Conservation (phyloP, 2,888 invertebrate species). For the Ptychoptera albimana region DNA sequence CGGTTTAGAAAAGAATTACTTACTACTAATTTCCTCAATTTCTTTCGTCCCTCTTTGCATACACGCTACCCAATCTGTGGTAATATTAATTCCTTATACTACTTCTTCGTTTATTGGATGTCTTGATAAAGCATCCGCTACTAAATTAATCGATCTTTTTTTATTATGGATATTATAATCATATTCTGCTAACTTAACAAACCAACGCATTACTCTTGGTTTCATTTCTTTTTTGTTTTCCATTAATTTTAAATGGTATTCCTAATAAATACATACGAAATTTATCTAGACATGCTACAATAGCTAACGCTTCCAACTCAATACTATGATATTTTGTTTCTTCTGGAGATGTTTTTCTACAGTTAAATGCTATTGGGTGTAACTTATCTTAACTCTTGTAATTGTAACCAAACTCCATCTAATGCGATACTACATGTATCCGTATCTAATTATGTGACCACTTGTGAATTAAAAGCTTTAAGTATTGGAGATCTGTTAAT, state of each 20-base stretch:
- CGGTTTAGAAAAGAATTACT: no score
- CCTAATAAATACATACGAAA: no score
- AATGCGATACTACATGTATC: slow-evolving; percentile 3
- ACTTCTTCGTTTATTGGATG: no score
- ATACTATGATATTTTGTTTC: slow-evolving; percentile 4
- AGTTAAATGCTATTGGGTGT: slow-evolving; percentile 4
- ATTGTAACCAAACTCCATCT: slow-evolving; percentile 2
- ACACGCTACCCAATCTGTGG: no score
- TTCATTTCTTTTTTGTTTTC: slow-evolving; percentile 14
- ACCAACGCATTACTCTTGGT: no score
- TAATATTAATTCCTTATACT: no score
- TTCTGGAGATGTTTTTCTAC: slow-evolving; percentile 4
- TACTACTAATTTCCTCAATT: no score
- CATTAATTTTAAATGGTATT: slow-evolving; percentile 11
- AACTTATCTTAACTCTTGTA: background rate
- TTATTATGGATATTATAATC: no score
- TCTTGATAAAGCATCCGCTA: slow-evolving; percentile 18
- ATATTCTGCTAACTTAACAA: no score
- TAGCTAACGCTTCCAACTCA: slow-evolving; percentile 7
- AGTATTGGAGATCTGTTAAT: no score
- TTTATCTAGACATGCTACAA: slow-evolving; percentile 13
- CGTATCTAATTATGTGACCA: slow-evolving; percentile 3
- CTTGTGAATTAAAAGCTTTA: slow-evolving; percentile 5
- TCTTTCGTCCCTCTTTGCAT: no score
- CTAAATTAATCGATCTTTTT: slow-evolving; percentile 19